phyloP scores from a whole-genome alignment of 1,140 invertebrate species.

The Cepaea nemoralis region DNA sequence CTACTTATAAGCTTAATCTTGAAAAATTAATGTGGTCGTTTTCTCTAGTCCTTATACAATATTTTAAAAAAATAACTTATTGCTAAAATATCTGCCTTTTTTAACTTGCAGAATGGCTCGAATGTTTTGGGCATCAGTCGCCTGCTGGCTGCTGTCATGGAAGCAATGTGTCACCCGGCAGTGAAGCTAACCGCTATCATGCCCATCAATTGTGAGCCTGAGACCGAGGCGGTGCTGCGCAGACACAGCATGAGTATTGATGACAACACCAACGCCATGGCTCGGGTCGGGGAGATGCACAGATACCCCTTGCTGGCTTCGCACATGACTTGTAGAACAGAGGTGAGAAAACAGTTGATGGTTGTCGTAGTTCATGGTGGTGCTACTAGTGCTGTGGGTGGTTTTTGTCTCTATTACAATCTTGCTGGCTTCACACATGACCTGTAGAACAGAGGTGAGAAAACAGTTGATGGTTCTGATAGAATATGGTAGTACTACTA shows the following conservation, averaged over 20 bases:
- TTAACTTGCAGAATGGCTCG: constrained; percentile 65
- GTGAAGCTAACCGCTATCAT: constrained; percentile 84
- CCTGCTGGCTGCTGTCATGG: constrained; percentile 84
- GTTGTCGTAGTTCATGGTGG: too few species aligned
- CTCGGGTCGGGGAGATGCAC: constrained; percentile 77
- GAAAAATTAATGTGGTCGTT: too few species aligned
- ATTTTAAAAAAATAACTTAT: too few species aligned
- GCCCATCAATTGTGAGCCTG: constrained; percentile 77
- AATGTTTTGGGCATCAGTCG: constrained; percentile 75
- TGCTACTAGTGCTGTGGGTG: too few species aligned
- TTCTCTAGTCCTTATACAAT: too few species aligned
- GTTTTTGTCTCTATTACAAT: too few species aligned
- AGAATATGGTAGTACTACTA: too few species aligned
- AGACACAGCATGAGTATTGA: constrained; percentile 71
- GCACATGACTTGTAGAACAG: constrained; percentile 84
- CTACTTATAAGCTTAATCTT: too few species aligned
- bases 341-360: constrained; percentile 70
- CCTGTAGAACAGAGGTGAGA: constrained; percentile 79
- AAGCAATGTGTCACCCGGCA: constrained; percentile 83
- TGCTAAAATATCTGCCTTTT: too few species aligned
- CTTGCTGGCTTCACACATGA: constrained; percentile 86
- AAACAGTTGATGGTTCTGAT: not conserved
- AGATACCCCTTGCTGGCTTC: constrained; percentile 85
- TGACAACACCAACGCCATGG: constrained; percentile 72
- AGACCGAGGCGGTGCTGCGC: constrained; percentile 70